Base-by-base conservation (phyloP, 2,797 vertebrate species). In the Cyclopterus lumpus region DNA sequence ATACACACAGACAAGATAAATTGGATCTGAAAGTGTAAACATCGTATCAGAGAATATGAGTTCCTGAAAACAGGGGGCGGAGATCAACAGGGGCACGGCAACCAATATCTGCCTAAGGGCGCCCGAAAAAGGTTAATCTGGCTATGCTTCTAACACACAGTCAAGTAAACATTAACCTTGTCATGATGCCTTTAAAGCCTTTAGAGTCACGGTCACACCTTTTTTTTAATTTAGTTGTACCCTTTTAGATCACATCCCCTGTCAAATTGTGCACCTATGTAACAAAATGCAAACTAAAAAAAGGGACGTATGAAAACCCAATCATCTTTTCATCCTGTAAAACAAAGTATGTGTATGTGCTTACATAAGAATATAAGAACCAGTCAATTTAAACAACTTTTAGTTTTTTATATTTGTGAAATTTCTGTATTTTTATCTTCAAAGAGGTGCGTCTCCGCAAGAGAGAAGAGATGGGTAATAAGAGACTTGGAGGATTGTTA, bases 401-500 rank as follows among this genome's bases (percentile, higher is more conserved):
- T 40, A 40, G 1, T 22, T 51, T 10, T 24, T 48, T 22, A 10
- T 51, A 6, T 51, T 12, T 24, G 48, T 24, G 20, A 48, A 20
- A 48, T 4, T 4, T 51, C 22, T 12, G n/a, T n/a, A 11, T 48
- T 48, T 48, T n/a, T n/a, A n/a, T n/a, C n/a, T 89, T 87, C 85
- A 88, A 71, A 89, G 86, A 86, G 75, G 85, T 91, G 80, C 73
- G 71, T 89, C 73, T 87, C 83, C 86, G 90, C 75, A 82, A 83
- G 78, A 79, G 80, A 88, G 86, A 81, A 75, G 81, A 80, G 86
- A 82, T 81, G 90, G 88, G 89, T 89, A 92, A 93, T 90, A 92
- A 89, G 86, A 91, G 89, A 89, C 89, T 79, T 66, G 67, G 88
- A 91, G 90, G 89, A 91, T 92, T 91, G 88, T 93, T 92, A 80